A percentile compares a stretch with the other conserved stretches of the same genome.
Conservation (phyloP, 1,140 invertebrate species). For the Euwallacea fornicatus region DNA sequence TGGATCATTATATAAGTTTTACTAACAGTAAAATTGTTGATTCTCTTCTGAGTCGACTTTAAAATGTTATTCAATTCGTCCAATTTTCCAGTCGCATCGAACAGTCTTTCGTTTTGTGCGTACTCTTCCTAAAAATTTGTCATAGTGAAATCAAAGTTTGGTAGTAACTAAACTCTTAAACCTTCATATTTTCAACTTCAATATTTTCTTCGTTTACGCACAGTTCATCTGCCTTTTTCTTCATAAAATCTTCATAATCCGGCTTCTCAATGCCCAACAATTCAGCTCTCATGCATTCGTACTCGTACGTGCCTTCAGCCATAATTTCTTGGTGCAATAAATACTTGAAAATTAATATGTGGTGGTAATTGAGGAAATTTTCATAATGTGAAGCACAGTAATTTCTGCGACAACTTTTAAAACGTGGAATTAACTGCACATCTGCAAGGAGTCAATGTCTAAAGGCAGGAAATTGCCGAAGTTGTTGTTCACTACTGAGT, state of each 20-base stretch:
- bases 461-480: too few relatives aligned
- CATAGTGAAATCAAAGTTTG: too few relatives aligned
- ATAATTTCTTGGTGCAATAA: not conserved
- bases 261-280: conserved; percentile 69
- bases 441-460: too few relatives aligned
- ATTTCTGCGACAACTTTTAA: too few relatives aligned
- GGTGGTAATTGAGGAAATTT: too few relatives aligned
- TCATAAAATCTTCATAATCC: conserved; percentile 65
- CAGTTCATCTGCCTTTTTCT: conserved; percentile 47
- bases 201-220: not conserved
- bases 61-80: conserved; percentile 81
- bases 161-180: not conserved
- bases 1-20: not conserved
- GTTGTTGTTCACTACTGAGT: too few relatives aligned
- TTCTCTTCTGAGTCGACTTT: conserved; percentile 78
- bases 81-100: conserved; percentile 72
- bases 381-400: too few relatives aligned
- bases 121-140: conserved; percentile 62
- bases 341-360: too few relatives aligned
- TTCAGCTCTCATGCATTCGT: conserved; percentile 73
- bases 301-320: conserved; percentile 65
- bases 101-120: conserved; percentile 69
- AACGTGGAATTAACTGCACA: too few relatives aligned
- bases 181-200: conserved; percentile 55
- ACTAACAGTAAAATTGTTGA: conserved; percentile 83